These are phyloP conservation scores for Hemiprocne comata DNA, from an alignment of 2,113 vertebrate species.

Conservation along the genomic window DNA sequence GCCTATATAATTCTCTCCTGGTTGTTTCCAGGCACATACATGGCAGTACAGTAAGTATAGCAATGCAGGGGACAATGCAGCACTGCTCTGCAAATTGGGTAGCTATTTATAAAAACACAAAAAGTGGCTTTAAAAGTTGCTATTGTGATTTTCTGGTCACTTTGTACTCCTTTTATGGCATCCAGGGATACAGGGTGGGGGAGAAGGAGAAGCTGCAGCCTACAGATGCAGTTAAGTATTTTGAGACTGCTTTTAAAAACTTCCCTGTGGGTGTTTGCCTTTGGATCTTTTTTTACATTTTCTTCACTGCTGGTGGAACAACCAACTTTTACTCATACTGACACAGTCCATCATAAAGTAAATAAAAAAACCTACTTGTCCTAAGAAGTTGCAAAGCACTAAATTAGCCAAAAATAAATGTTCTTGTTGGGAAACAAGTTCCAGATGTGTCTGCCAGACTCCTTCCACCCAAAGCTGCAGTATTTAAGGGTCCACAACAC, in stretches of 20 bases:
- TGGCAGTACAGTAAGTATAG: background rate
- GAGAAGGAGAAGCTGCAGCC: constrained; percentile 31
- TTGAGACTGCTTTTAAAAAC: constrained; percentile 45
- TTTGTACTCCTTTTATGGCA: background rate
- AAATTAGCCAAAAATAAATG: constrained; percentile 21
- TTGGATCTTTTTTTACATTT: background rate
- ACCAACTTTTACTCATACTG: constrained; percentile 5
- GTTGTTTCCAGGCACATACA: background rate
- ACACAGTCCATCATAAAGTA: background rate
- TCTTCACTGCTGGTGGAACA: background rate
- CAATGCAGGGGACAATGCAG: background rate
- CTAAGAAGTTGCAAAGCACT: background rate
- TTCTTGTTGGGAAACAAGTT: background rate
- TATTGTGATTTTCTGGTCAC: background rate
- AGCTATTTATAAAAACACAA: background rate
- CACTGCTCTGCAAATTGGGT: background rate
- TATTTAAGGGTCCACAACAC: background rate
- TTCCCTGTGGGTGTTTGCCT: constrained; percentile 30
- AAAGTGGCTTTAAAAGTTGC: background rate
- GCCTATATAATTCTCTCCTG: background rate
- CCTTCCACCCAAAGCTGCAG: background rate
- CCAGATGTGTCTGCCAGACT: background rate
- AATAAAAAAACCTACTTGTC: background rate
- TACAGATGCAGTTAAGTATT: constrained; percentile 7
- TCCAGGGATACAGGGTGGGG: background rate